Base-by-base conservation (phyloP, 2,888 invertebrate genomes). In the Pseudococcus jackbeardsleyi region DNA sequence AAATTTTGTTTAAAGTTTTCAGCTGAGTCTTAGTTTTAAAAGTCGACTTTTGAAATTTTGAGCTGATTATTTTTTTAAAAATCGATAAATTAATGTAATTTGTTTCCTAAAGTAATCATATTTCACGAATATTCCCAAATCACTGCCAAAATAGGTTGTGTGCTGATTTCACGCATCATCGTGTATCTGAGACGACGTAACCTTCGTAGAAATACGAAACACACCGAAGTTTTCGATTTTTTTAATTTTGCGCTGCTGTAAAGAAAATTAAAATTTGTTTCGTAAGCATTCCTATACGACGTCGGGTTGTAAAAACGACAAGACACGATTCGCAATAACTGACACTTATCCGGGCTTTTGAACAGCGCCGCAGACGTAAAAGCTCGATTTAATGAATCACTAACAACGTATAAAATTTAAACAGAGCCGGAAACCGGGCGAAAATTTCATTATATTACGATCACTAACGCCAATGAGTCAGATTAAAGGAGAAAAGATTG, bases 401-500 rank as follows among this genome's bases (percentile, higher is more conserved):
- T 15, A 79, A 79, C 72, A 33, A 72, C 39, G 39, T 72, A 72
- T 39, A 68, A 77, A 77, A 79, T 79, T 79, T 15, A 79, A 79
- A 79, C 42, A 42, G 11, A 79, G 19, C 26, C 46, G n/a, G 42
- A 79, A 79, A 79, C 79, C 42, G n/a, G 6, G n/a, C n/a, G 17
- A 2, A 42, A 42, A 79, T 79, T 79, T 42, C 79, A 42, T 79
- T 79, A 79, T 79, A 79, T 79, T n/a, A n/a, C 42, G 79, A 79
- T 79, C n/a, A 79, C 79, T n/a, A 79, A 79, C 79, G 42, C 39
- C 26, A 72, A 72, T 72, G 72, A 72, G 42, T 79, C 39, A 79
- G 79, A 79, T 79, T 79, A 79, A 77, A 59, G 6, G 26, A 33
- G 46, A 79, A 79, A 79, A 79, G 79, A 79, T 79, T 79, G 79